A percentile compares a stretch with the other conserved stretches of the same genome.
These are phyloP conservation scores for Oplegnathus fasciatus DNA, from an alignment of 2,113 vertebrate genomes.

Conservation along the genomic window DNA sequence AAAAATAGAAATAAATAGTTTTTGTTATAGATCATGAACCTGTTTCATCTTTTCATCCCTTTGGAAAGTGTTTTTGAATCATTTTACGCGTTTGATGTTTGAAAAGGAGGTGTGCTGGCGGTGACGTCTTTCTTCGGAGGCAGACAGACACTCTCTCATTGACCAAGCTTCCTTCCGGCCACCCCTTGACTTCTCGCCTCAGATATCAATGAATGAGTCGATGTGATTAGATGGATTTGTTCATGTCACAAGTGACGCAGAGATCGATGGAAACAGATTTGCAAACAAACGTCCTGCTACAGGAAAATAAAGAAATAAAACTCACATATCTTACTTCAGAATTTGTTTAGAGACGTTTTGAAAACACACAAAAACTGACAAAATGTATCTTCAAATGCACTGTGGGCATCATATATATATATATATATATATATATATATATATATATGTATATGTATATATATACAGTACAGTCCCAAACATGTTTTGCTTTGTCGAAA, in stretches of 20 bases:
- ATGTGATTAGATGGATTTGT: conserved; percentile 31
- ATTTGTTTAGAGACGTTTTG: neutral
- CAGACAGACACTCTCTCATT: conserved; percentile 67
- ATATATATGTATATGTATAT: no score
- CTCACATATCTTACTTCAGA: neutral
- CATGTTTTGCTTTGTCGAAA: neutral
- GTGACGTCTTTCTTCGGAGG: conserved; percentile 67
- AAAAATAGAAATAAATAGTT: conserved; percentile 32
- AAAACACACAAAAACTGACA: neutral
- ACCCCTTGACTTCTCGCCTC: conserved; percentile 63
- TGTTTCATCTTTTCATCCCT: neutral
- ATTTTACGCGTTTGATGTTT: conserved; percentile 38
- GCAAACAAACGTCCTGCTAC: neutral
- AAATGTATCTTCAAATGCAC: neutral
- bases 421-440: no score
- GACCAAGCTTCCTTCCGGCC: conserved; percentile 58
- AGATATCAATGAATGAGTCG: conserved; percentile 37
- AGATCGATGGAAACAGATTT: neutral
- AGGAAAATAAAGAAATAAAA: neutral
- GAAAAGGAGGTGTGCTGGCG: conserved; percentile 33
- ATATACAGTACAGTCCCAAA: neutral
- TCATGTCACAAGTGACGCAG: conserved; percentile 21
- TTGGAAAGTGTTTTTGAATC: neutral
- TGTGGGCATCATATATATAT: neutral
- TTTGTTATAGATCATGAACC: neutral